Evolutionary conservation across 2,888 invertebrate species (phyloP), one percentile per base, ranked within the genome.

Genomic region (Stenoptilia bipunctidactyla): DNA sequence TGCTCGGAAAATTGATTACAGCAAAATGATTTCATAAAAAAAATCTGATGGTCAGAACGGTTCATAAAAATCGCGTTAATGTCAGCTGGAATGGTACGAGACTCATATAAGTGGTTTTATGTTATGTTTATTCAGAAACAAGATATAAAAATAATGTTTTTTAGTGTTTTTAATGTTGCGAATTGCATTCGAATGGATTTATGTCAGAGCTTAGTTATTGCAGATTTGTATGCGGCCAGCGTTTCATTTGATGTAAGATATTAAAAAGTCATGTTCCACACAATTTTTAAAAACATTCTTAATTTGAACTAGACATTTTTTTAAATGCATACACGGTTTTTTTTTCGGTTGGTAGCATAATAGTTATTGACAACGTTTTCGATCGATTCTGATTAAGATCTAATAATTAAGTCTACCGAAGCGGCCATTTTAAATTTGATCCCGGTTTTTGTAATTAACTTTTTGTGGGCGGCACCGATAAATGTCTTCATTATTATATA

Each of bases 11-110:
- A 75, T 74, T 73, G 75, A 74, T 79, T 69, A 68, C 61, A 58
- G 62, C 65, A 68, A 20, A 71, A 73, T 75, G 75, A 80, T 77
- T 77, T 74, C 69, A 75, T 75, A 76, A 75, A 73, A 69, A 70
- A 74, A 70, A 55, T 68, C 71, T 75, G 67, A 76, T 68, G 65
- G 61, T 49, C 56, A 5, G 14, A 53, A 60, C 66, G 67, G 64
- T 68, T 71, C 70, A 72, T 77, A 75, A 77, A 77, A 72, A 58
- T 55, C 54, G 63, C 70, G 63, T 74, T 69, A 73, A 61, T 53
- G 60, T 60, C 53, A 53, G 4, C 9, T 30, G 12, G 4, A 30
- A 30, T 30, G 30, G 9, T 30, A 30, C 30, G 6, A 30, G 30
- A 4, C 12, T 30, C 30, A 30, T 30, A 30, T 30, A 30, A 30